A percentile compares a stretch with the other conserved stretches of the same genome.
Conservation (phyloP, 1,140 invertebrate species). For the fruit fly (Drosophila melanogaster) region Release_6_plus_ISO1_MT NT_033779.5:14100001-14100500, state of each 20-base stretch:
- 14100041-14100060: constrained; percentile 52
- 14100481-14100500: constrained; percentile 23
- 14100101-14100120: constrained; percentile 42
- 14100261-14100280: constrained; percentile 52
- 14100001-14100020: constrained; percentile 8
- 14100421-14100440: constrained; percentile 84
- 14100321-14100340: constrained; percentile 82
- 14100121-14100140: constrained; percentile 21
- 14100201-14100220: background rate
- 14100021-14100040: constrained; percentile 20
- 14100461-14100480: constrained; percentile 80
- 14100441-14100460: constrained; percentile 83
- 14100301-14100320: constrained; percentile 77
- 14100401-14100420: constrained; percentile 80
- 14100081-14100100: constrained; percentile 42
- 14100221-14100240: constrained; percentile 55
- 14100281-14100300: constrained; percentile 76
- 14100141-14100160: constrained; percentile 10
- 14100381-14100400: constrained; percentile 49
- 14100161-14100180: background rate
- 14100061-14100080: constrained; percentile 64
- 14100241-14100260: constrained; percentile 76
- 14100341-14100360: constrained; percentile 62
- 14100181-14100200: background rate
- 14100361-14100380: constrained; percentile 50